Conservation (phyloP, 2,888 invertebrate species). For the Meloe dianella region DNA sequence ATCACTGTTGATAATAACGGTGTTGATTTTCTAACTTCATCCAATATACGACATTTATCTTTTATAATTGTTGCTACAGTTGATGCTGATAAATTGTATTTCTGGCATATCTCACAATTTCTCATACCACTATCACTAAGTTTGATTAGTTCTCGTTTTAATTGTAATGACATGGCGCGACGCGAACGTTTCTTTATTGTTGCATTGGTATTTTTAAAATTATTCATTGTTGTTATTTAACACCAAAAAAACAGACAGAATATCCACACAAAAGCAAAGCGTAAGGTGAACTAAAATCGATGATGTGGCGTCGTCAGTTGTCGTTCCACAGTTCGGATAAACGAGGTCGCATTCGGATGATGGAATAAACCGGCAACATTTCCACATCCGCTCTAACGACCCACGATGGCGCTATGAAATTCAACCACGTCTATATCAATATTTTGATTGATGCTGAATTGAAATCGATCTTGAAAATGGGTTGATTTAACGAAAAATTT, state of each 20-base stretch:
- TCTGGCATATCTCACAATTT: conserved; percentile 1
- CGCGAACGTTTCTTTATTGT: conserved; percentile 1
- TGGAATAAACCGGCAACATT: neutral
- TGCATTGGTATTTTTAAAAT: neutral
- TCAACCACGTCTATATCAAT: neutral
- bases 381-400: neutral
- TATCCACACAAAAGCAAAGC: neutral
- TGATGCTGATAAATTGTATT: conserved; percentile 1
- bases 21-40: neutral
- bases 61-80: neutral
- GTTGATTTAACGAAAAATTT: neutral
- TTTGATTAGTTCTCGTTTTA: neutral
- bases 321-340: neutral
- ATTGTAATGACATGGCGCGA: neutral
- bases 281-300: conserved; percentile 5
- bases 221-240: neutral
- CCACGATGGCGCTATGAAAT: neutral
- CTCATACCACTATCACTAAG: conserved; percentile 1
- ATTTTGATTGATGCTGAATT: neutral
- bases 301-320: conserved; percentile 8
- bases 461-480: neutral
- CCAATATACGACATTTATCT: conserved; percentile 6
- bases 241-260: neutral
- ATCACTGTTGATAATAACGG: neutral
- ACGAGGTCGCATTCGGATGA: neutral